Base-by-base conservation (phyloP, 2,113 vertebrate genomes). In the Toxotes chatareus region DNA sequence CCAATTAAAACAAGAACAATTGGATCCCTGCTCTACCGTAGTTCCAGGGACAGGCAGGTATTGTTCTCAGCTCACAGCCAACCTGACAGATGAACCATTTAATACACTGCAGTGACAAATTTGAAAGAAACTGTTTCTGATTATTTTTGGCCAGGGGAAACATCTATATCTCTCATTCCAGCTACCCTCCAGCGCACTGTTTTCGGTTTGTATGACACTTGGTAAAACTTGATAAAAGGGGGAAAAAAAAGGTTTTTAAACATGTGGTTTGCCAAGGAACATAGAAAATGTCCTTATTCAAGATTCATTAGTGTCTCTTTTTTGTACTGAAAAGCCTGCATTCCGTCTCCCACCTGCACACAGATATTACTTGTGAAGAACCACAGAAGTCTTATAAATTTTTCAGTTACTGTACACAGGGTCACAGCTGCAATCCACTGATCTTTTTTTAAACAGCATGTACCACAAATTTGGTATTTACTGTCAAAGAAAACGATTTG, bases 51-150 rank as follows among this genome's bases (percentile, higher is more conserved):
- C 31, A 63, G 27, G 56, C 44, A 79, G 67, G 63, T 73, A 77
- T 57, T 75, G 44, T 63, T 21, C 71, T 65, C 72, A 49, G 40
- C 5, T 42, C 13, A 32, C n/a, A 76, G 79, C 36, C 47, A 73
- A 38, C 36, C 34, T 66, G 47, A 80, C 80, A 77, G 76, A 83
- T 74, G 69, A 70, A 80, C 78, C 46, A 72, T 69, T 74, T 38
- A 56, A 31, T 31, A 56, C 51, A 59, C 53, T 57, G 67, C 32
- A 49, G 32, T 61, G 7, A 56, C 27, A 80, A 21, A 72, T 82
- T 64, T 51, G 4, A 80, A 84, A 69, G 3, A 53, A 55, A 62
- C 17, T 31, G 19, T 27, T 57, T 16, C 63, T 62, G 21, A 67
- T 38, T 27, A 13, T 31, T 80, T 81, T 73, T 77, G 19, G 49